phyloP scores from a whole-genome alignment of 2,888 invertebrate genomes.

The Drosophila testacea region DNA sequence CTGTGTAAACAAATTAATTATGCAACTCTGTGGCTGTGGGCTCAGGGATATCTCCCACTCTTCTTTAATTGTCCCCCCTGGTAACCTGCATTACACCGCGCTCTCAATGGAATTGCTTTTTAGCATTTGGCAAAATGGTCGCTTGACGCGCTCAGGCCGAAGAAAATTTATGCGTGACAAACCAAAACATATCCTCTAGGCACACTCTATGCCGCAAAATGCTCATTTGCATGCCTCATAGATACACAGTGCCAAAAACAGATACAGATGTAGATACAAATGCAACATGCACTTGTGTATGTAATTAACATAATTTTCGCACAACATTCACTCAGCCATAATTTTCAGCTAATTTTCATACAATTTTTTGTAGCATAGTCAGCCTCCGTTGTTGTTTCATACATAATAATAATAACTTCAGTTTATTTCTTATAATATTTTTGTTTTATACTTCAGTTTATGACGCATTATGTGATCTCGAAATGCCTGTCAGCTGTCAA shows the following conservation, averaged over 20 bases:
- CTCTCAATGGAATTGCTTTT: constrained; percentile 62
- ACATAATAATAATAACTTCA: constrained; percentile 28
- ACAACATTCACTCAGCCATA: constrained; percentile 61
- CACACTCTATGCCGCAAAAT: constrained; percentile 47
- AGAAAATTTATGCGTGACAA: constrained; percentile 74
- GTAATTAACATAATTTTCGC: constrained; percentile 71
- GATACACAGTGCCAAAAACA: constrained; percentile 29
- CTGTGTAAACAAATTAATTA: constrained; percentile 80
- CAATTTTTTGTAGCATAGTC: constrained; percentile 19
- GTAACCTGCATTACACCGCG: constrained; percentile 1
- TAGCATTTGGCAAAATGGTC: constrained; percentile 63
- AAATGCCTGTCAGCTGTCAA: constrained; percentile 42
- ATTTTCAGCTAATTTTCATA: constrained; percentile 45
- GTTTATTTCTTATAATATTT: constrained; percentile 26
- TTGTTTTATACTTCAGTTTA: constrained; percentile 31
- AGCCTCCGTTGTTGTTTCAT: neutral
- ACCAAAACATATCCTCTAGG: constrained; percentile 66
- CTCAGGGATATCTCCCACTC: neutral
- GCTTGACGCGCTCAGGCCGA: constrained; percentile 58
- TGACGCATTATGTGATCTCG: constrained; percentile 48
- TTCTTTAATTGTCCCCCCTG: neutral
- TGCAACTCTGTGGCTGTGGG: constrained; percentile 53
- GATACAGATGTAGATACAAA: constrained; percentile 24
- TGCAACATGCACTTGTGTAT: constrained; percentile 50
- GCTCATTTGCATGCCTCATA: constrained; percentile 62